A percentile compares a stretch with the other conserved stretches of the same genome.
These are phyloP conservation scores for Drosophila sechellia DNA, from an alignment of 1,140 invertebrate species.

Conservation along the genomic window DNA sequence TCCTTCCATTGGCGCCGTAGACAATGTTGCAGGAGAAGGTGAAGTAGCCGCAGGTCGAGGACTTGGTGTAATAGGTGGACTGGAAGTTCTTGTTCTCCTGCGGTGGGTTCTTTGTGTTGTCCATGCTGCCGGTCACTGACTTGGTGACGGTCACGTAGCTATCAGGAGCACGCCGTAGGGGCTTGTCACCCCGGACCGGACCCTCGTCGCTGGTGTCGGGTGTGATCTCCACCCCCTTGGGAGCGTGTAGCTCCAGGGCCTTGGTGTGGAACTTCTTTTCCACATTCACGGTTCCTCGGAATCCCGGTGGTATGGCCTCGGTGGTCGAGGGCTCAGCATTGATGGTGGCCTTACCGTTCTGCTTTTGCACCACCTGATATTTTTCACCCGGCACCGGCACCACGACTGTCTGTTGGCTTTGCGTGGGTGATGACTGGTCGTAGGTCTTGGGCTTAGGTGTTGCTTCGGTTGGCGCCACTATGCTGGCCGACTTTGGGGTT, in stretches of 20 bases:
- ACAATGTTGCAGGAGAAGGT: conserved; percentile 93
- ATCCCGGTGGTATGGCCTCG: conserved; percentile 74
- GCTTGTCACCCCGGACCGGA: conserved; percentile 70
- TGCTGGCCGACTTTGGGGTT: conserved; percentile 29
- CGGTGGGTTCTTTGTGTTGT: conserved; percentile 85
- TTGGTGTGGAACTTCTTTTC: conserved; percentile 83
- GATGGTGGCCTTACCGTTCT: conserved; percentile 70
- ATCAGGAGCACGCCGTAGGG: conserved; percentile 72
- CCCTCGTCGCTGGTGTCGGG: conserved; percentile 67
- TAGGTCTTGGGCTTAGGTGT: conserved; percentile 47
- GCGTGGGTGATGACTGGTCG: conserved; percentile 65
- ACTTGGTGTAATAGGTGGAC: conserved; percentile 93
- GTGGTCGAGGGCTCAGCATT: conserved; percentile 64
- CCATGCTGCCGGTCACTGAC: conserved; percentile 89
- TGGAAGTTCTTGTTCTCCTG: conserved; percentile 88
- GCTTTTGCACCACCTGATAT: conserved; percentile 75
- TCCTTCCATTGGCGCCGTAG: conserved; percentile 90
- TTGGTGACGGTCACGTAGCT: conserved; percentile 90
- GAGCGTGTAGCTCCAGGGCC: conserved; percentile 61
- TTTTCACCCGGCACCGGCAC: conserved; percentile 64
- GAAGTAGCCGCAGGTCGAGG: conserved; percentile 93
- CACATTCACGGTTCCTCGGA: conserved; percentile 82
- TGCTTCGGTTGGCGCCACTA: conserved; percentile 22
- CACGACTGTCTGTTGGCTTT: conserved; percentile 84
- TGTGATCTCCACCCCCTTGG: conserved; percentile 69